Base-by-base conservation (phyloP, 1,140 invertebrate species). In the Drosophila sproati region DNA sequence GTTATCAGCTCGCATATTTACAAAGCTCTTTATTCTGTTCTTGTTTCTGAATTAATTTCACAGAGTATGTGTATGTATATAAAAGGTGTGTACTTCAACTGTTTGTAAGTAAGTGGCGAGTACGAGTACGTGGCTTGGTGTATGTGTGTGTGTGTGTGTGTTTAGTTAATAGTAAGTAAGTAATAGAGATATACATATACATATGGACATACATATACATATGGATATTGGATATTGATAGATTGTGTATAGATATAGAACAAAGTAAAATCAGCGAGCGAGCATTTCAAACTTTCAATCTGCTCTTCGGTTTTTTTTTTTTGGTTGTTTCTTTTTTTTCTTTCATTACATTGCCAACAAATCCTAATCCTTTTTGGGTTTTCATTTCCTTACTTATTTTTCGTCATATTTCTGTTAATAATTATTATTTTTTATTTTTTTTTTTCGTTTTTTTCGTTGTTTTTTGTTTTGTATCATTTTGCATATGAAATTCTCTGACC, bases 241-340 rank as follows among this genome's bases (percentile, higher is more conserved):
- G 51, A 56, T 32, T 54, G 8, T 43, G 61, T 32, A 43, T 56
- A 48, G 4, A 63, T 20, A 43, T 12, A 63, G 73, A 75, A 75
- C 67, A 81, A 85, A 91, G 91, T 91, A 86, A 92, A 92, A 91
- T 92, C 91, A 92, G 91, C 87, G 82, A 80, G 88, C 82, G 56
- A 68, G 66, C 52, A 4, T 52, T 71, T 56, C 34, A 32, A 62
- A 51, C 47, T 29, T 85, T 72, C 69, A 81, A 86, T 66, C 67
- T 78, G 81, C 81, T 85, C 67, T 64, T 74, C 47, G 35, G 10
- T 60, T 6, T 51, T 31, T 37, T 35, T 6, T 64, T 70, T 20
- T 2, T 20, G 20, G 1, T 20, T 20, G 20, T 20, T 20, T 43
- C 10, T 3, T 61, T 54, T 5, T 47, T 43, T 5, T 55, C 47